These are phyloP conservation scores for Chelon labrosus DNA, from an alignment of 2,797 vertebrate genomes.

Conservation along the genomic window DNA sequence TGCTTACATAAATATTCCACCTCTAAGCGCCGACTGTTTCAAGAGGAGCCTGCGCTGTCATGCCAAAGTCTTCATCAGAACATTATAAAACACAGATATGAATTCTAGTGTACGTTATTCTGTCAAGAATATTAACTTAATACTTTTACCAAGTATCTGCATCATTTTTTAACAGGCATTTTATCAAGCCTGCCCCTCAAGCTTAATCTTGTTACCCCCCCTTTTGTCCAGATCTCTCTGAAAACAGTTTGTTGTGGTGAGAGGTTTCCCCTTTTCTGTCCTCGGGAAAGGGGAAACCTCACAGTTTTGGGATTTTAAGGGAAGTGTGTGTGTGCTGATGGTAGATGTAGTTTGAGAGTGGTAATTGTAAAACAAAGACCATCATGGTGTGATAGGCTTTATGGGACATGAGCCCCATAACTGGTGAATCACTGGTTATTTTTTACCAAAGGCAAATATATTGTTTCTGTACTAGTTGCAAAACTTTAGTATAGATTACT, in stretches of 20 bases:
- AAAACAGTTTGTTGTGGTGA: conserved; percentile 1
- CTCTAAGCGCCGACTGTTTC: conserved; percentile 32
- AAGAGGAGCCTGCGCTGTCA: conserved; percentile 38
- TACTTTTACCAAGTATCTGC: conserved; percentile 38
- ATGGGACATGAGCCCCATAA: conserved; percentile 5
- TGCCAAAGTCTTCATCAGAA: conserved; percentile 44
- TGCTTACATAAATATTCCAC: conserved; percentile 42
- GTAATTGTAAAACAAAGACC: neutral
- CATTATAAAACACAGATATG: conserved; percentile 50
- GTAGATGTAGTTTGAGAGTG: conserved; percentile 13
- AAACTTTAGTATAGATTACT: neutral
- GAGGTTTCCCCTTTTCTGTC: neutral
- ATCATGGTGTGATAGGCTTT: neutral
- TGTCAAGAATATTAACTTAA: conserved; percentile 44
- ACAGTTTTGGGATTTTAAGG: conserved; percentile 31
- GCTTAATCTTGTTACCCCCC: neutral
- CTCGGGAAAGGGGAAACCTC: conserved; percentile 19
- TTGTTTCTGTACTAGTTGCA: neutral
- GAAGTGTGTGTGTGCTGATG: conserved; percentile 12
- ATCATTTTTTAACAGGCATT: conserved; percentile 45
- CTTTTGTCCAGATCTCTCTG: conserved; percentile 1
- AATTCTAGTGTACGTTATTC: conserved; percentile 35
- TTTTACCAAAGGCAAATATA: neutral
- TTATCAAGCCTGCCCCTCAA: conserved; percentile 10
- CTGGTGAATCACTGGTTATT: neutral